Conservation (phyloP, 2,113 vertebrate species). For the Cyanocitta stelleri region DNA sequence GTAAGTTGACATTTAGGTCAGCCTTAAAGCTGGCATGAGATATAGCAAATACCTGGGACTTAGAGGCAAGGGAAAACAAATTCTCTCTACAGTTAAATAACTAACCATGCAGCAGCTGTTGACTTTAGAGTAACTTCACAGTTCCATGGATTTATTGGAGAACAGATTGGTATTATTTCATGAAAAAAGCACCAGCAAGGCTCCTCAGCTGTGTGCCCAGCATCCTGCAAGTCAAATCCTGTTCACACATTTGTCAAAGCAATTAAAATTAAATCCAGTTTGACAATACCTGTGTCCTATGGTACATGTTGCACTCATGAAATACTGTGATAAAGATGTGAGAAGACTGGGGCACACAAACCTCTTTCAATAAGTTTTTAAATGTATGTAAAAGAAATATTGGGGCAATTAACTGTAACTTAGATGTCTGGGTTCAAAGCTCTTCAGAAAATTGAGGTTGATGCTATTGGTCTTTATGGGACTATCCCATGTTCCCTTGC, state of each 20-base stretch:
- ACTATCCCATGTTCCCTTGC: not conserved
- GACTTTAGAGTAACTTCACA: conserved; percentile 59
- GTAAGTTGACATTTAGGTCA: conserved; percentile 60
- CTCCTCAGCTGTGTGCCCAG: not conserved
- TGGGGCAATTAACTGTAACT: not conserved
- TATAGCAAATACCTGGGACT: conserved; percentile 57
- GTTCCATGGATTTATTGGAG: conserved; percentile 13
- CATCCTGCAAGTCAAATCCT: not conserved
- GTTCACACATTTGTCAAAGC: not conserved
- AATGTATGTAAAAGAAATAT: not conserved
- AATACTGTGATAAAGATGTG: not conserved
- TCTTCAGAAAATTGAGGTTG: not conserved
- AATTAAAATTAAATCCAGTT: not conserved
- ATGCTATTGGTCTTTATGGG: not conserved
- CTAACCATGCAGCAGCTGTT: conserved; percentile 51
- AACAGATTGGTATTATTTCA: conserved; percentile 56
- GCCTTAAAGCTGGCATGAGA: conserved; percentile 57
- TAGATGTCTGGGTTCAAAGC: not conserved
- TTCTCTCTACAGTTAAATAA: conserved; percentile 53
- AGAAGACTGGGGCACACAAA: not conserved
- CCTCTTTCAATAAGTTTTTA: not conserved
- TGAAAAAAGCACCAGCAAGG: not conserved
- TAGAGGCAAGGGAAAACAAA: conserved; percentile 59
- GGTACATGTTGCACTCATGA: not conserved
- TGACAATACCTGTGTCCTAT: not conserved